Percentiles rank a stretch among this genome's conserved stretches.
Conservation (phyloP, 2,888 invertebrate species). For the Caenorhabditis wallacei region DNA sequence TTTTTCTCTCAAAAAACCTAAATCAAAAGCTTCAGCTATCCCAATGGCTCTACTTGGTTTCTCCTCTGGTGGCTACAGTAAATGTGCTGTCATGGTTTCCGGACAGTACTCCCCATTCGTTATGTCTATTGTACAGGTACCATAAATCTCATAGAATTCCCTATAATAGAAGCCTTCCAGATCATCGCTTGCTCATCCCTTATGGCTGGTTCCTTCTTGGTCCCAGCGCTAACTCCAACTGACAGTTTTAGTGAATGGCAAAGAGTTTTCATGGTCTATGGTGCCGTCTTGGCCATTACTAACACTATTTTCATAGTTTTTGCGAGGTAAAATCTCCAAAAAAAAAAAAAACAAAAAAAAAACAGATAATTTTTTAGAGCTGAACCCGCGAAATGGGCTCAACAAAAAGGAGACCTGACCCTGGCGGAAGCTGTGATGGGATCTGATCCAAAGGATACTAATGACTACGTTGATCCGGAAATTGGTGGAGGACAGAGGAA, state of each 20-base stretch:
- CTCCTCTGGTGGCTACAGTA: constrained; percentile 76
- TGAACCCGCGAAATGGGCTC: constrained; percentile 59
- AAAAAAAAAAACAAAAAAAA: not conserved
- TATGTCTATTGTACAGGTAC: constrained; percentile 76
- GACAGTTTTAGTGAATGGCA: constrained; percentile 72
- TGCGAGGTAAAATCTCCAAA: constrained; percentile 8
- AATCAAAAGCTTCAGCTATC: constrained; percentile 59
- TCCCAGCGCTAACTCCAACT: constrained; percentile 71
- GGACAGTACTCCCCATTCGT: constrained; percentile 75
- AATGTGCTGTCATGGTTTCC: constrained; percentile 75
- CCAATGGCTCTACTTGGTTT: constrained; percentile 76
- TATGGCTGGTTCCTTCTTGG: constrained; percentile 75
- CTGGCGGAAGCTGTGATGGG: constrained; percentile 52
- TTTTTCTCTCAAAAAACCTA: not conserved
- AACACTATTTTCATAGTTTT: constrained; percentile 42
- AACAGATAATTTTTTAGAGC: constrained; percentile 22
- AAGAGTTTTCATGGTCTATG: constrained; percentile 71
- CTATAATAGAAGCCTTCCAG: constrained; percentile 26
- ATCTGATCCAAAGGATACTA: too few species aligned
- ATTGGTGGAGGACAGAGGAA: not conserved
- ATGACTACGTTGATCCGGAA: constrained; percentile 17
- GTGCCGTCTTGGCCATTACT: constrained; percentile 60
- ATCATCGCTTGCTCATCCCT: constrained; percentile 73
- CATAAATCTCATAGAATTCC: not conserved
- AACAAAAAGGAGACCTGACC: constrained; percentile 54